A percentile compares a stretch with the other conserved stretches of the same genome.
These are phyloP conservation scores for Caenorhabditis sp. DNA, from an alignment of 2,888 invertebrate species.

Conservation along the genomic window DNA sequence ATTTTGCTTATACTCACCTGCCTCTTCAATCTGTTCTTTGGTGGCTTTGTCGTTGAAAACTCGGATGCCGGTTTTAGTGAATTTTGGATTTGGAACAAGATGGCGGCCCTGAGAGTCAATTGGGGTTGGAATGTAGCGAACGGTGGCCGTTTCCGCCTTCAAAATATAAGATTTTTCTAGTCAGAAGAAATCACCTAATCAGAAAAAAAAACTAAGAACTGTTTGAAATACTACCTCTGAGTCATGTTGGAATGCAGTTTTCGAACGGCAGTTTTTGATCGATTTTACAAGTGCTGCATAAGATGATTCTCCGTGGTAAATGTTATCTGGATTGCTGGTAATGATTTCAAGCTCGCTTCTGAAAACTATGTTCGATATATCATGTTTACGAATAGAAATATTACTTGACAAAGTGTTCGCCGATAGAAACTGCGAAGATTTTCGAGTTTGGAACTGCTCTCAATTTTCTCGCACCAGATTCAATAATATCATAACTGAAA, in stretches of 20 bases:
- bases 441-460: conserved; percentile 29
- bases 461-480: conserved; percentile 24
- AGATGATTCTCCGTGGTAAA: conserved; percentile 29
- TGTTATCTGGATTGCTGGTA: conserved; percentile 25
- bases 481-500: conserved; percentile 41
- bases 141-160: conserved; percentile 20
- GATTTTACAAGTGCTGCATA: conserved; percentile 40
- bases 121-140: conserved; percentile 15
- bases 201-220: not conserved
- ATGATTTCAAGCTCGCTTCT: conserved; percentile 42
- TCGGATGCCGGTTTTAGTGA: conserved; percentile 7
- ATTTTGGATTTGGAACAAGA: conserved; percentile 23
- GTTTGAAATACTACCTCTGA: not conserved
- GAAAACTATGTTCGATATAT: conserved; percentile 12
- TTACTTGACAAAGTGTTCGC: conserved; percentile 26
- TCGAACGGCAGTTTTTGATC: conserved; percentile 31
- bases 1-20: not conserved
- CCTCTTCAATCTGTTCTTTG: not conserved
- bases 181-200: not conserved
- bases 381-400: too few species aligned
- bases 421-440: conserved; percentile 40
- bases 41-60: conserved; percentile 22
- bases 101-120: conserved; percentile 21
- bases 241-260: conserved; percentile 5
- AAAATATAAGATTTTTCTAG: not conserved